Base-by-base conservation (phyloP, 35 echinoderm and acorn worm species). In the Stichopus chloronotus region DNA sequence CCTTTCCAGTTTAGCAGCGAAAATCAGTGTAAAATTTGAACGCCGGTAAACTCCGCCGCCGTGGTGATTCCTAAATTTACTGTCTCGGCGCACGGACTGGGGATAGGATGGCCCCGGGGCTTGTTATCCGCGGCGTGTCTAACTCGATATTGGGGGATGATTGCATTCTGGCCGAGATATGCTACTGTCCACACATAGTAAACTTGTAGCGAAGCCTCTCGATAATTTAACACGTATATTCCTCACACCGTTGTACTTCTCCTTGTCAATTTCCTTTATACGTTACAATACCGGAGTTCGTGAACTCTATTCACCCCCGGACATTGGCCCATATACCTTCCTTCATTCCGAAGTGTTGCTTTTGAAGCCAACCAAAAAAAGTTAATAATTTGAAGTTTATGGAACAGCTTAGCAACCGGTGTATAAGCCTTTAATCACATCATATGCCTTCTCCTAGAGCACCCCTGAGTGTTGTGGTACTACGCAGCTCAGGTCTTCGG, bases 331-430 rank as follows among this genome's bases (percentile, higher is more conserved):
- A 85, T 85, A 85, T 85, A 85, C 54, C 55, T 43, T 43, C 30
- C 30, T 43, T 58, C 54, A 85, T 43, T 58, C 22, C 57, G 55
- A 85, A 85, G 82, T 85, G 82, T 58, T 85, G 57, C 82, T 85
- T 58, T 20, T 74, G 69, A n/a, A 19, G 30, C 30, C 30, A 43
- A 43, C 30, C 19, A 57, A 55, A 85, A 78, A 85, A 85, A 85
- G 55, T 85, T 85, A 85, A 85, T 85, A 85, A 85, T 85, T 85
- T 85, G 82, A 85, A 85, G 82, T 85, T 85, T 85, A 85, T 85
- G 82, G 82, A 85, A 85, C 82, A 56, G 82, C 82, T 85, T 85
- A 85, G 82, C 82, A 85, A 85, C 82, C 82, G 55, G 82, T 58
- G 58, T 58, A 56, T 85, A 85, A 85, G 55, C 82, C 82, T 85